A percentile compares a stretch with the other conserved stretches of the same genome.
Evolutionary conservation across 2,888 invertebrate species (phyloP).

Genomic region (Drosophila nigricruria): DNA sequence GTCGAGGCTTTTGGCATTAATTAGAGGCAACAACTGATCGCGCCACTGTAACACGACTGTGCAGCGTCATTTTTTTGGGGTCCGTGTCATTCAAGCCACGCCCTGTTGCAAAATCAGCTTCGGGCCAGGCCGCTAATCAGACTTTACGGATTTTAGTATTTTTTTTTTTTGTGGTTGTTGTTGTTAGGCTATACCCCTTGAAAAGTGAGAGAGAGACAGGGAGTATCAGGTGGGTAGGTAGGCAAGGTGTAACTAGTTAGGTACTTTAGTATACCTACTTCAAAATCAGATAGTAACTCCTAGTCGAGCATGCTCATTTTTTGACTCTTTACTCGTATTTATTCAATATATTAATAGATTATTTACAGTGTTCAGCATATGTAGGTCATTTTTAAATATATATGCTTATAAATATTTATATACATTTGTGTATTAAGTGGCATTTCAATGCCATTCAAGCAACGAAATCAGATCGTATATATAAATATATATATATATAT

Average conservation of each 20-base stretch:
- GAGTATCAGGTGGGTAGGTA: not conserved
- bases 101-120: slow-evolving; percentile 32
- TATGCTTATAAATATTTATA: not conserved
- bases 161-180: too few species aligned
- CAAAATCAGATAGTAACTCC: not conserved
- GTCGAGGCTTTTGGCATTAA: slow-evolving; percentile 27
- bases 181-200: not conserved
- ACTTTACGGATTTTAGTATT: slow-evolving; percentile 22
- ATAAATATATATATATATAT: not conserved
- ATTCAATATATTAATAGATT: slow-evolving; percentile 14
- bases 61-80: slow-evolving; percentile 26
- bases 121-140: slow-evolving; percentile 8
- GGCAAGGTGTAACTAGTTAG: too few species aligned
- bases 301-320: not conserved
- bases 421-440: not conserved
- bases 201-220: not conserved
- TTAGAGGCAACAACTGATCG: not conserved
- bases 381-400: slow-evolving; percentile 11
- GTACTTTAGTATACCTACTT: too few species aligned
- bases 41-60: slow-evolving; percentile 7
- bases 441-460: not conserved
- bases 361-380: not conserved
- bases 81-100: slow-evolving; percentile 23
- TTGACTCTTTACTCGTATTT: not conserved
- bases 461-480: not conserved